Base-by-base conservation (phyloP, 2,888 invertebrate genomes). In the Acheta domesticus region DNA sequence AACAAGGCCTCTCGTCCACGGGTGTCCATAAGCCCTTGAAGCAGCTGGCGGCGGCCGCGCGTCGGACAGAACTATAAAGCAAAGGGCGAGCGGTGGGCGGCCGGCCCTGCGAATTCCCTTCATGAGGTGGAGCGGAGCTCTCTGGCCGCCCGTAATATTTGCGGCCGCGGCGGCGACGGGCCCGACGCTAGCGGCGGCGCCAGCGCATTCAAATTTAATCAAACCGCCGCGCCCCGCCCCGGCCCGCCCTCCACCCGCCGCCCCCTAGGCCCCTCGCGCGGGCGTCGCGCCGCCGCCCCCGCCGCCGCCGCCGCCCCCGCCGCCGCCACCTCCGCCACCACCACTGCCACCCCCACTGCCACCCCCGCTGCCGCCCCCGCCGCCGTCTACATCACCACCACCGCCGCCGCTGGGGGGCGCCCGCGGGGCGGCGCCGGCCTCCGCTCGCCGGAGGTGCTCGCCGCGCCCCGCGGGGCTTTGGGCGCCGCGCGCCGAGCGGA, bases 161-260 rank as follows among this genome's bases (percentile, higher is more conserved):
- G 23, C 75, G 75, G 75, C 75, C 8, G 20, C 75, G 16, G 14
- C 36, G 36, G 36, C 36, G 36, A 8, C 36, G 36, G 23, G 5
- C 14, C 62, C 75, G 19, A 76, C 75, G 75, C 20, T 75, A 19
- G 75, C 20, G 75, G 20, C 23, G 21, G 48, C 49, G 48, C 19
- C 14, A 80, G 77, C 77, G 77, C 77, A 80, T 80, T 80, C 80
- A 80, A 80, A 80, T 80, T 79, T 79, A 80, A 80, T 80, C 80
- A 80, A 75, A 73, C 78, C 75, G 80, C 16, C 62, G 16, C n/a
- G 14, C 62, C 16, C 2, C 19, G 75, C 79, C 80, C n/a, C 76
- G 50, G 23, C 23, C 23, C 23, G 50, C n/a, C 48, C 48, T 8
- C 75, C 16, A 23, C 75, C 75, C 21, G 21, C 36, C 36, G 16